Conservation (phyloP, 2,797 vertebrate species). For the Anguilla megastoma region DNA sequence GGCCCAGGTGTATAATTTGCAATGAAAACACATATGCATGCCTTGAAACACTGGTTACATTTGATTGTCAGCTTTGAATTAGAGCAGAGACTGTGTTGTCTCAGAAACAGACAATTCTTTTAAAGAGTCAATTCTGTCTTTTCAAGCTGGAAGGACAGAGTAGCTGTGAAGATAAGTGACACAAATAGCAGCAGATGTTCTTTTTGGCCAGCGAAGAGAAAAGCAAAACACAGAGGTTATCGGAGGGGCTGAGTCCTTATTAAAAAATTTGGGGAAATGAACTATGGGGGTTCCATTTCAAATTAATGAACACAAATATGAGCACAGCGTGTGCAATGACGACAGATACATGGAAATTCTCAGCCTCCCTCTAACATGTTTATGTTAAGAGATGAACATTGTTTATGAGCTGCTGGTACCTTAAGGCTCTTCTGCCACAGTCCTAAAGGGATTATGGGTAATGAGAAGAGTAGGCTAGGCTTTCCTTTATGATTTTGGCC, state of each 20-base stretch:
- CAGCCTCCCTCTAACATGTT: background rate
- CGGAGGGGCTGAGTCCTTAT: background rate
- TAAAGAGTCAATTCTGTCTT: background rate
- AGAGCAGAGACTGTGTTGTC: background rate
- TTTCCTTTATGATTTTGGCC: background rate
- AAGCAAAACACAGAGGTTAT: background rate
- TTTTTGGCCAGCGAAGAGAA: background rate
- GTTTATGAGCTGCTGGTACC: background rate
- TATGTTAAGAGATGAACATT: background rate
- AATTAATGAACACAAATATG: background rate
- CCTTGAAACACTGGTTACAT: background rate
- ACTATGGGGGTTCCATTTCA: background rate
- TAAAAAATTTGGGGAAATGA: conserved; percentile 1
- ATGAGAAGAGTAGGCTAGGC: conserved; percentile 51
- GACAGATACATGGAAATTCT: background rate
- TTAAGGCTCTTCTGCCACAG: conserved; percentile 40
- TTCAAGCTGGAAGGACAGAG: background rate
- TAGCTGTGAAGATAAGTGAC: conserved; percentile 5
- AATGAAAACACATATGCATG: background rate
- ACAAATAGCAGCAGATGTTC: conserved; percentile 10
- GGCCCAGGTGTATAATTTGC: background rate
- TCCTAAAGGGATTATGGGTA: conserved; percentile 56
- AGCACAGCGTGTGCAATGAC: background rate
- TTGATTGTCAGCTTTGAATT: background rate
- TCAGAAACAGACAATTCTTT: background rate